phyloP scores from a whole-genome alignment of 1,140 invertebrate genomes.

The Leptinotarsa lineolata region DNA sequence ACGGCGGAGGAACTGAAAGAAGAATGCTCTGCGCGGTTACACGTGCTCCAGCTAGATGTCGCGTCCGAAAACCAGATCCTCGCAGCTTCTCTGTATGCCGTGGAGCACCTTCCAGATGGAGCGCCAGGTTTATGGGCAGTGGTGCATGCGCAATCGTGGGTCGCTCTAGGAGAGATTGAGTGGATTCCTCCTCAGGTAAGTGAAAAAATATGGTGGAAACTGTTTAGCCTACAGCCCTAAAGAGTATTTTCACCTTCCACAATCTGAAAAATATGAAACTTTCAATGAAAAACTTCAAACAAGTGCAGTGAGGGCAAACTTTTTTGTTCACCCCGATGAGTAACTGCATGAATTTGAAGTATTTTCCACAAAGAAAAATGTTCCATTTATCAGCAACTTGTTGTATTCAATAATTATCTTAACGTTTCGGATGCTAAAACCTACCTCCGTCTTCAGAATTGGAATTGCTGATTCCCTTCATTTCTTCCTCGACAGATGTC shows the following conservation, averaged over 20 bases:
- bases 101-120: slow-evolving; percentile 75
- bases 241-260: background rate
- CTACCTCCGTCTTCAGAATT: no score
- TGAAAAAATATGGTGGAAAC: background rate
- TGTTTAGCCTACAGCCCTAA: background rate
- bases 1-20: slow-evolving; percentile 74
- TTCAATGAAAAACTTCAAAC: no score
- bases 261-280: no score
- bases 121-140: slow-evolving; percentile 84
- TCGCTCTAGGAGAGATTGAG: slow-evolving; percentile 86
- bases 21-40: slow-evolving; percentile 73
- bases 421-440: no score
- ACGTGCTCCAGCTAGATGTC: slow-evolving; percentile 74
- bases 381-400: no score
- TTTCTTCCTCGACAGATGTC: no score
- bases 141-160: slow-evolving; percentile 87
- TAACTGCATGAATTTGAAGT: no score
- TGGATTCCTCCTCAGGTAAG: slow-evolving; percentile 72
- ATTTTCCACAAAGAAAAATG: no score
- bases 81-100: slow-evolving; percentile 73
- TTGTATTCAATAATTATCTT: no score
- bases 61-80: slow-evolving; percentile 76
- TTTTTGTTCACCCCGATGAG: no score
- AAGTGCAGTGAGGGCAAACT: no score
- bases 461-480: no score